Conservation (phyloP, 2,888 invertebrate species). For the Tromatobia lineatoria region DNA sequence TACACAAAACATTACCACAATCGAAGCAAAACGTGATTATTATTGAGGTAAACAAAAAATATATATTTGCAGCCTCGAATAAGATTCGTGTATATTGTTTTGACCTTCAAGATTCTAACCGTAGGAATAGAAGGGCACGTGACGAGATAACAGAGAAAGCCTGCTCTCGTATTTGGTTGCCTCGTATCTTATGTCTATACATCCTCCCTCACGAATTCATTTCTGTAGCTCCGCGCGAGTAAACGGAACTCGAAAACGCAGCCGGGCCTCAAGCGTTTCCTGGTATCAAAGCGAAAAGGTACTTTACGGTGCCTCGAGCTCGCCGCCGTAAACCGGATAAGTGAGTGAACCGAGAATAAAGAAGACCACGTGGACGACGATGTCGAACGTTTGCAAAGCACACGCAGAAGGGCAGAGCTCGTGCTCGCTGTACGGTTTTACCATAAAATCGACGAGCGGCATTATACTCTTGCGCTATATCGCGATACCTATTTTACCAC, state of each 20-base stretch:
- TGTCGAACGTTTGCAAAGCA: conserved; percentile 41
- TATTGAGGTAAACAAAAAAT: too few relatives aligned
- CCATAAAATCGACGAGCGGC: conserved; percentile 66
- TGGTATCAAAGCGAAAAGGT: conserved; percentile 66
- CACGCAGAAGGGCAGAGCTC: conserved; percentile 27
- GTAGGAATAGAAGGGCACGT: neutral
- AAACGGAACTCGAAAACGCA: conserved; percentile 64
- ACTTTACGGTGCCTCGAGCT: conserved; percentile 61
- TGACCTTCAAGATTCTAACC: neutral
- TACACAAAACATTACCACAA: too few relatives aligned
- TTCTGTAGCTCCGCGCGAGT: conserved; percentile 36
- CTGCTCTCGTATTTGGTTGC: neutral
- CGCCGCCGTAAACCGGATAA: conserved; percentile 64
- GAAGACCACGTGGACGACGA: conserved; percentile 43
- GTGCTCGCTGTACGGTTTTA: conserved; percentile 64
- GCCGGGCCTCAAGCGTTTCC: conserved; percentile 58
- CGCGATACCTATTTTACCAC: conserved; percentile 23
- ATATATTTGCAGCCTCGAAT: too few relatives aligned
- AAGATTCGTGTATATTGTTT: too few relatives aligned
- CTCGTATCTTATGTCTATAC: neutral
- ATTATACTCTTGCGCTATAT: conserved; percentile 21
- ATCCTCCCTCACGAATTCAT: conserved; percentile 45
- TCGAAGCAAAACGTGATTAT: too few relatives aligned
- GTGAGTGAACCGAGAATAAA: conserved; percentile 56
- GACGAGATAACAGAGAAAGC: neutral